Evolutionary conservation across 2,888 invertebrate genomes (phyloP).

Genomic region (Acrobasis consociella): DNA sequence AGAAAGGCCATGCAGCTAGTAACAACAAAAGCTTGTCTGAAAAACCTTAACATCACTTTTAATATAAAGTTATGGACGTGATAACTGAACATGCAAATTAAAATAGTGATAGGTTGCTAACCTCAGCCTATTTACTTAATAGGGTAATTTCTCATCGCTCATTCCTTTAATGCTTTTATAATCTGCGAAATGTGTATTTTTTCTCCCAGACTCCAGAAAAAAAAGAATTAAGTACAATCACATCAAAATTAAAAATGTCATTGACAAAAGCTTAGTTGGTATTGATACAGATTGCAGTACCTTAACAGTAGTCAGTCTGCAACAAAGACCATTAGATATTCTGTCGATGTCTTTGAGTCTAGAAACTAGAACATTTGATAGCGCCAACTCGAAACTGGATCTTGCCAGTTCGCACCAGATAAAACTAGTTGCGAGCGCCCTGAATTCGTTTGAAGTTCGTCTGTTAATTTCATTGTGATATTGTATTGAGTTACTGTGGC

Average conservation of each 20-base stretch:
- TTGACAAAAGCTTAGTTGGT: too few species aligned
- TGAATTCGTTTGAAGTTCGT: conserved; percentile 26
- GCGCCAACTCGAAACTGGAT: conserved; percentile 30
- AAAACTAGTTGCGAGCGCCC: conserved; percentile 29
- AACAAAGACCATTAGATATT: conserved; percentile 13
- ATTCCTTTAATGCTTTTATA: too few species aligned
- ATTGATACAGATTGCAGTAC: too few species aligned
- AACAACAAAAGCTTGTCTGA: too few species aligned
- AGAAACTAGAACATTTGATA: conserved; percentile 16
- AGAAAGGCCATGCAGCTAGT: too few species aligned
- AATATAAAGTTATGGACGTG: background rate
- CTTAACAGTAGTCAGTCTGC: background rate
- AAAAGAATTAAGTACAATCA: too few species aligned
- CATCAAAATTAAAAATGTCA: too few species aligned
- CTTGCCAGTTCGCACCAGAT: conserved; percentile 31
- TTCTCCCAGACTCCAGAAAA: too few species aligned
- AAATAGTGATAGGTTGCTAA: background rate
- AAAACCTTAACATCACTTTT: too few species aligned
- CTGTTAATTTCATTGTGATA: conserved; percentile 32
- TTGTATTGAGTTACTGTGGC: conserved; percentile 19
- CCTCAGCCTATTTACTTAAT: background rate
- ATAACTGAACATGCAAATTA: background rate
- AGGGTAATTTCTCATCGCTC: too few species aligned
- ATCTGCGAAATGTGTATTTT: too few species aligned
- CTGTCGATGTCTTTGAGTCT: conserved; percentile 8